A percentile compares a stretch with the other conserved stretches of the same genome.
Evolutionary conservation across 2,113 vertebrate species (phyloP).

Genomic region (Connochaetes taurinus): DNA sequence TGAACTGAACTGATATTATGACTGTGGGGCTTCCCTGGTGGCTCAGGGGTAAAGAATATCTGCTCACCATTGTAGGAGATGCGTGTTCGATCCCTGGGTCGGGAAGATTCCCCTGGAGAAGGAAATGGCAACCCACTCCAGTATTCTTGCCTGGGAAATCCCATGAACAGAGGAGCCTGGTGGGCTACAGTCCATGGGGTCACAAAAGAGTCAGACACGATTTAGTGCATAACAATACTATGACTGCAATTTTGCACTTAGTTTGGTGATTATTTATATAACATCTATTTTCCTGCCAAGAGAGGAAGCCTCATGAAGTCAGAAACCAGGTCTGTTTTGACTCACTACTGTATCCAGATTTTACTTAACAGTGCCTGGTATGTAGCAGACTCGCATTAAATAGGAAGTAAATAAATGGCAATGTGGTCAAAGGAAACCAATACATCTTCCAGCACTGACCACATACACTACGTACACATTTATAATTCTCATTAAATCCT

Average conservation of each 20-base stretch:
- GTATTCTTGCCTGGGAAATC: background rate
- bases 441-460: background rate
- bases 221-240: background rate
- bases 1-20: background rate
- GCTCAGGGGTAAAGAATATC: background rate
- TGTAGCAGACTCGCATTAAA: background rate
- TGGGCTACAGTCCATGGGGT: background rate
- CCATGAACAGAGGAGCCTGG: background rate
- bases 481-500: background rate
- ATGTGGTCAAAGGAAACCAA: background rate
- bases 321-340: background rate
- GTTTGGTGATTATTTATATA: background rate
- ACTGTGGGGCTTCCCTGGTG: background rate
- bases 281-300: background rate
- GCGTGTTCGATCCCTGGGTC: accelerated
- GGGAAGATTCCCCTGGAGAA: background rate
- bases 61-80: background rate
- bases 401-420: background rate
- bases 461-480: background rate
- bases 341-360: background rate
- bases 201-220: background rate
- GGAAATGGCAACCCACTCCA: background rate
- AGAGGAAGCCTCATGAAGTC: background rate
- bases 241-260: background rate
- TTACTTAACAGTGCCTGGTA: background rate